Evolutionary conservation across 2,113 vertebrate species (phyloP).

Genomic region (Hemiscyllium ocellatum): DNA sequence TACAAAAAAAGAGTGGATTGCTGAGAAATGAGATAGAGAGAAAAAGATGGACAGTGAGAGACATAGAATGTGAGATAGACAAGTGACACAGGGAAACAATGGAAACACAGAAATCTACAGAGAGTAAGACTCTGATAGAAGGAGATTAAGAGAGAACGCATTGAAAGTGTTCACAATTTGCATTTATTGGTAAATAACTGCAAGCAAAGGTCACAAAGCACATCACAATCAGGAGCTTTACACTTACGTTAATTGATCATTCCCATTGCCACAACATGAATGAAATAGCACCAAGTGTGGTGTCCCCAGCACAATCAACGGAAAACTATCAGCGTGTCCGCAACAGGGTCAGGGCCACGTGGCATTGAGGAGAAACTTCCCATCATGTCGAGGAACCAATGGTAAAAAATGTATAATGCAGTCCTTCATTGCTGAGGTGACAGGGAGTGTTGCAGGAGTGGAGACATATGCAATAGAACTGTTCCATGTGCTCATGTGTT

Average conservation of each 20-base stretch:
- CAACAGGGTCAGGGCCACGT: slow-evolving; percentile 78
- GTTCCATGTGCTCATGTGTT: not conserved
- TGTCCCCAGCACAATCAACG: slow-evolving; percentile 59
- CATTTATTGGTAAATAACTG: slow-evolving; percentile 89
- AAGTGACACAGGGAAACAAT: not conserved
- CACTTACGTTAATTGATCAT: slow-evolving; percentile 51
- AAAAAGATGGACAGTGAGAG: not conserved
- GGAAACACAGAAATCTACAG: not conserved
- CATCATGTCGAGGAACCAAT: slow-evolving; percentile 47
- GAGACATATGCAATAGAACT: not conserved
- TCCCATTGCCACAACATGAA: slow-evolving; percentile 64
- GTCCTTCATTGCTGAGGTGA: not conserved
- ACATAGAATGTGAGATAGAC: not conserved
- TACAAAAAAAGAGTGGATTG: not conserved
- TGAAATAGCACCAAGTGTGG: slow-evolving; percentile 68
- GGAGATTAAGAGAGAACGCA: not conserved
- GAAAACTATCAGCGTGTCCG: slow-evolving; percentile 56
- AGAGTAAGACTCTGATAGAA: not conserved
- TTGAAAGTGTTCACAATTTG: slow-evolving; percentile 48
- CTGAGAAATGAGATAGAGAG: not conserved
- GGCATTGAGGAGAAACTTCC: slow-evolving; percentile 65
- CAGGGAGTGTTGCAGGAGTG: not conserved
- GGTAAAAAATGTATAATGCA: not conserved
- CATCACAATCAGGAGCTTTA: slow-evolving; percentile 79
- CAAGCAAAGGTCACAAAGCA: slow-evolving; percentile 90